Base-by-base conservation (phyloP, 2,113 vertebrate species). In the Pseudopipra pipra region DNA sequence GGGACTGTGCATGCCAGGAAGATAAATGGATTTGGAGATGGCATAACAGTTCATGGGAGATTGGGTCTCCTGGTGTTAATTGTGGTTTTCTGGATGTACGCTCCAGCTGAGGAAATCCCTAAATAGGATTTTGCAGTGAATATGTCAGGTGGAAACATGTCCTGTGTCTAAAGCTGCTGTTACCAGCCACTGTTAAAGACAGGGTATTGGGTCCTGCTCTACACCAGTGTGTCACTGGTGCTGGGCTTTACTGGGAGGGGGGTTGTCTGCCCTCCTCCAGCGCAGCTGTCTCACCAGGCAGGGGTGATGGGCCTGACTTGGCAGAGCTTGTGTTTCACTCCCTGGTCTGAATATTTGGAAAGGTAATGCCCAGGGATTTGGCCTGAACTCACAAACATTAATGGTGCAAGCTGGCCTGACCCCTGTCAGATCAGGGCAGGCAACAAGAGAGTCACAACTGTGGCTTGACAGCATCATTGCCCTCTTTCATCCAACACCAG, bases 51-150 rank as follows among this genome's bases (percentile, higher is more conserved):
- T 90, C 61, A 30, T 15, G 6, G 85, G 90, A 96, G 82, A 85
- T 79, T 74, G 80, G 93, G 83, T 91, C 87, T 89, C 90, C 47
- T 75, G 92, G 93, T 90, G 56, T 95, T 97, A 95, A 93, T 87
- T 90, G 80, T 84, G 44, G 41, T 39, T 92, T 90, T 79, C 85
- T 83, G 72, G 75, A 54, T 58, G 37, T 51, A 51, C 0, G 1
- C 78, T 87, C 28, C 79, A 66, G 90, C 90, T 88, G 75, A 88
- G 92, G 85, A 94, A 95, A 93, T 76, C 85, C 85, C 72, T 79
- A 76, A 83, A 93, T 83, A 90, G 88, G 8, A 80, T 94, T 95
- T 88, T 90, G 67, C 83, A 43, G 39, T 66, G 67, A 73, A 77
- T 65, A 15, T 27, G 31, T 86, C 59, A 55, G 59, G 14, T 76